Conservation (phyloP, 2,797 vertebrate genomes). For the Salmo trutta region DNA sequence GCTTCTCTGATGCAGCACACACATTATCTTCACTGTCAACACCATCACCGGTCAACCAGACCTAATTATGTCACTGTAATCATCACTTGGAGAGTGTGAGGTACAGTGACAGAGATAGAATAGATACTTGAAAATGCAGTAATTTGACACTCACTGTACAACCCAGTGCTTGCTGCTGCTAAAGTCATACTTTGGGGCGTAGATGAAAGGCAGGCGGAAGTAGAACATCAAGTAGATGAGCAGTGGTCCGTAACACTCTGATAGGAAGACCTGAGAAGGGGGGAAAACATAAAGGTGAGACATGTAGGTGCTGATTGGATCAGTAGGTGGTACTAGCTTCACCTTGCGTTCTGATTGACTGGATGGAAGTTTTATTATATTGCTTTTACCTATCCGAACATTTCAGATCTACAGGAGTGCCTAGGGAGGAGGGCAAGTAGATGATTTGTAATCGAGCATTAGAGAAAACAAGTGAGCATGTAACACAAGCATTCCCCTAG, state of each 20-base stretch:
- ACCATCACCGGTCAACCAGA: not conserved
- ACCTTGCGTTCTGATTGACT: not conserved
- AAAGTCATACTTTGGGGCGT: conserved; percentile 89
- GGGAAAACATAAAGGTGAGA: conserved; percentile 4
- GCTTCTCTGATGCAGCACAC: not conserved
- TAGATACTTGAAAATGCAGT: conserved; percentile 18
- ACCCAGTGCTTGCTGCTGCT: conserved; percentile 88
- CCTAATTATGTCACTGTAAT: not conserved
- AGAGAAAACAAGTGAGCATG: not conserved
- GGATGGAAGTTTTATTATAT: not conserved
- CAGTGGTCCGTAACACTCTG: conserved; percentile 87
- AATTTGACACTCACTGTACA: conserved; percentile 86
- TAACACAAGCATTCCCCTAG: conserved; percentile 9
- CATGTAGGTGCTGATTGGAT: not conserved
- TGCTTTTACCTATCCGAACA: not conserved
- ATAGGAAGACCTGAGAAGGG: conserved; percentile 83
- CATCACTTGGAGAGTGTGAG: not conserved
- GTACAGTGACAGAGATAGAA: conserved; percentile 1
- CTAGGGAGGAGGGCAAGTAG: not conserved
- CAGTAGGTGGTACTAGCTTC: not conserved
- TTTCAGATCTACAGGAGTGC: not conserved
- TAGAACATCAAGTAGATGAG: conserved; percentile 94
- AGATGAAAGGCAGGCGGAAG: conserved; percentile 91
- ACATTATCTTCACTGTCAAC: not conserved
- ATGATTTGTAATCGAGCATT: not conserved